Percentiles rank a stretch among this genome's conserved stretches.
These are phyloP conservation scores for Sebastes minor DNA, from an alignment of 2,797 vertebrate genomes.

Conservation along the genomic window DNA sequence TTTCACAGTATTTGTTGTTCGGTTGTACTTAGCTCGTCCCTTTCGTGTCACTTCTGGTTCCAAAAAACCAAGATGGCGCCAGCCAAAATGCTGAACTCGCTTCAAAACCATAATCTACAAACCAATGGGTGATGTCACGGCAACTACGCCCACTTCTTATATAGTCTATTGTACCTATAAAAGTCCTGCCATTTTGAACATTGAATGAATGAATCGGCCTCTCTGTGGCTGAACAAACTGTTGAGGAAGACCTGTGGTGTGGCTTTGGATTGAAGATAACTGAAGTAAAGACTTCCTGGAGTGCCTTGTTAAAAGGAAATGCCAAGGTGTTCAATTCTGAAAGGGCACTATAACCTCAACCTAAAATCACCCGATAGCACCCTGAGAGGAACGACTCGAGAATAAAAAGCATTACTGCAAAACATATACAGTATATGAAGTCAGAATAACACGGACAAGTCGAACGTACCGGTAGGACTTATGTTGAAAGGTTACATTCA, in stretches of 20 bases:
- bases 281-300: background rate
- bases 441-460: background rate
- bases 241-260: background rate
- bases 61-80: no score
- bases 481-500: background rate
- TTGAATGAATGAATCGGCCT: background rate
- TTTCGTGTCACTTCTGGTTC: no score
- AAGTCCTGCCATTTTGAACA: background rate
- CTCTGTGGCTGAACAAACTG: background rate
- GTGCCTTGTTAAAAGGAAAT: conserved; percentile 3
- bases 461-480: background rate
- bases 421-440: background rate
- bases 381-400: background rate
- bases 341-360: background rate
- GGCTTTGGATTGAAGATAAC: background rate
- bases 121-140: no score
- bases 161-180: background rate
- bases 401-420: background rate
- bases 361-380: background rate
- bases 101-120: no score
- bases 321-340: conserved; percentile 3
- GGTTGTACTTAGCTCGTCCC: no score
- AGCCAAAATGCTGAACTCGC: no score
- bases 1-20: no score
- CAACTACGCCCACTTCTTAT: no score